A percentile compares a stretch with the other conserved stretches of the same genome.
Conservation (phyloP, 1,140 invertebrate genomes). For the Drosophila lowei region DNA sequence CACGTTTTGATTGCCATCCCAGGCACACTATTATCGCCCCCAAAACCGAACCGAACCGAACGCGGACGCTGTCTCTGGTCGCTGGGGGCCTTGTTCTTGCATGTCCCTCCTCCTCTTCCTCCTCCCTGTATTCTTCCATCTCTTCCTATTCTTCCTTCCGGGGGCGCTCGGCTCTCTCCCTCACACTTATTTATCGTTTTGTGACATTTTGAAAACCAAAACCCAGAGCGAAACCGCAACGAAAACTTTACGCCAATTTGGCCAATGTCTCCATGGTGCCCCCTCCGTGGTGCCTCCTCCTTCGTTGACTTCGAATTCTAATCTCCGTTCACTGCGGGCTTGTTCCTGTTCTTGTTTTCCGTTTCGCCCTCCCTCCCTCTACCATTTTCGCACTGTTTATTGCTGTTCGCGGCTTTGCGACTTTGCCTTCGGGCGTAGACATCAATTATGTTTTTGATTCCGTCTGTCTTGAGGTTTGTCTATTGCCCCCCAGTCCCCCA, state of each 20-base stretch:
- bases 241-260: slow-evolving; percentile 69
- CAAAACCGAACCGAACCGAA: background rate
- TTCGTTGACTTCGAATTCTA: slow-evolving; percentile 52
- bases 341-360: slow-evolving; percentile 33
- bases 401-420: slow-evolving; percentile 62
- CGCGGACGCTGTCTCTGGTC: slow-evolving; percentile 31
- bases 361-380: slow-evolving; percentile 7
- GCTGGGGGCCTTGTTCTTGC: slow-evolving; percentile 25
- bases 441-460: slow-evolving; percentile 70
- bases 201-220: slow-evolving; percentile 61
- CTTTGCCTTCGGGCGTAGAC: slow-evolving; percentile 41
- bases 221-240: slow-evolving; percentile 32
- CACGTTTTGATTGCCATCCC: slow-evolving; percentile 76
- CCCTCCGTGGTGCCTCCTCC: too few species aligned
- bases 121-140: too few species aligned
- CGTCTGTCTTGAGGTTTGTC: slow-evolving; percentile 51
- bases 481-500: slow-evolving; percentile 2
- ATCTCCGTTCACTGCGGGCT: slow-evolving; percentile 62
- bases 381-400: slow-evolving; percentile 43
- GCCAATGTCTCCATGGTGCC: slow-evolving; percentile 38
- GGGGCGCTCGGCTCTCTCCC: background rate
- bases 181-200: slow-evolving; percentile 68
- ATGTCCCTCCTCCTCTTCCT: slow-evolving; percentile 6
- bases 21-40: slow-evolving; percentile 66
- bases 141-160: background rate